These are phyloP conservation scores for Drosophila ezoana DNA, from an alignment of 2,888 invertebrate species.

Conservation along the genomic window DNA sequence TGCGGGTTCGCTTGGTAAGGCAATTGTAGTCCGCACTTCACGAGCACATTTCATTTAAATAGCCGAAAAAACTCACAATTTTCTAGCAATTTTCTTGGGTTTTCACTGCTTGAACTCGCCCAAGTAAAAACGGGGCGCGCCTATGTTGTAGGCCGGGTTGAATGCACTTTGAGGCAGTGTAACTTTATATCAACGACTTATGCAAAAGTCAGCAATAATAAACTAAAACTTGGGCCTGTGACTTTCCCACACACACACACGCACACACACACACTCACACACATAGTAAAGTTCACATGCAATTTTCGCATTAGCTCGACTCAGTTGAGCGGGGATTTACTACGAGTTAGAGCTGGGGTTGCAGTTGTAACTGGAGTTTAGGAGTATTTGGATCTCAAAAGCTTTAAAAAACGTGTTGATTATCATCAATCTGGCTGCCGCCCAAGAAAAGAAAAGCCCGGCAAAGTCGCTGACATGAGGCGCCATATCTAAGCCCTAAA, in stretches of 20 bases:
- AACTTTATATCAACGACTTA: conserved; percentile 34
- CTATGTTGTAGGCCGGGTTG: conserved; percentile 45
- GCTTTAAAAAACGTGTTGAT: conserved; percentile 67
- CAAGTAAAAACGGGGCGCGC: conserved; percentile 2
- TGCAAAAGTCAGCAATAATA: conserved; percentile 49
- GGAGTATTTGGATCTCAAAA: conserved; percentile 36
- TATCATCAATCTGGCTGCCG: conserved; percentile 35
- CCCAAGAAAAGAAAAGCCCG: neutral
- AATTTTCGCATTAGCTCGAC: conserved; percentile 67
- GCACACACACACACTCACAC: conserved; percentile 24
- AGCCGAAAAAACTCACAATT: neutral
- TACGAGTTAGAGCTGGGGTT: conserved; percentile 3
- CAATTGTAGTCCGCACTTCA: too few relatives aligned
- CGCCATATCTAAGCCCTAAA: conserved; percentile 62
- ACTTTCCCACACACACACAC: conserved; percentile 43
- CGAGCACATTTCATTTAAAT: neutral
- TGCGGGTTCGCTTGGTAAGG: neutral
- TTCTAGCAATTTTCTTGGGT: conserved; percentile 30
- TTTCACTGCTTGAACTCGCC: neutral
- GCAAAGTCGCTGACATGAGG: conserved; percentile 34
- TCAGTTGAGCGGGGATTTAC: conserved; percentile 22
- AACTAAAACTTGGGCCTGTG: conserved; percentile 45
- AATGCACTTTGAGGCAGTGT: conserved; percentile 44
- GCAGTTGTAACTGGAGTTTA: conserved; percentile 13
- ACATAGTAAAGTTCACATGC: conserved; percentile 69